These are phyloP conservation scores for Murina feae DNA, from an alignment of 2,113 vertebrate species.

Conservation along the genomic window DNA sequence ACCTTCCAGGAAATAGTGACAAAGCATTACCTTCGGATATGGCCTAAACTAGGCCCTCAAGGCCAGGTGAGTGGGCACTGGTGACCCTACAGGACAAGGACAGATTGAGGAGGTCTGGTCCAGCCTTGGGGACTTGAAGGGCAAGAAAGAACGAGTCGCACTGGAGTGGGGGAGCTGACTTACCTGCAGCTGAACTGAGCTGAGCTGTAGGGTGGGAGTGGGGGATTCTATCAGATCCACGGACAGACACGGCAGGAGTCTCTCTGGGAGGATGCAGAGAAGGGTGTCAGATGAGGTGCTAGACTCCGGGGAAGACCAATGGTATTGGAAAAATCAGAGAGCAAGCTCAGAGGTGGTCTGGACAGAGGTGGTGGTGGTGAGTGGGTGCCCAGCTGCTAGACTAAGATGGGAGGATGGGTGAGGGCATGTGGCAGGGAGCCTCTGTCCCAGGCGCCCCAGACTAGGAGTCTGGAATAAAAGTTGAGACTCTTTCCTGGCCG, in stretches of 20 bases:
- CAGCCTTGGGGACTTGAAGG: neutral
- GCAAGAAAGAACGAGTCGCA: no score
- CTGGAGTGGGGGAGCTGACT: accelerated
- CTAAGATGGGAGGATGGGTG: accelerated
- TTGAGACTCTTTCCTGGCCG: neutral
- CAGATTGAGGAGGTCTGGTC: neutral
- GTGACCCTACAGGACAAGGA: neutral
- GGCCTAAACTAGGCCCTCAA: neutral
- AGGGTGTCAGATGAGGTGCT: neutral
- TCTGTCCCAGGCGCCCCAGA: neutral
- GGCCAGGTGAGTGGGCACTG: neutral
- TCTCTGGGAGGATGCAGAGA: neutral
- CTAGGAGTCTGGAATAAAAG: neutral
- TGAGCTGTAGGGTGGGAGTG: no score
- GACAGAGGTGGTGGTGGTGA: accelerated
- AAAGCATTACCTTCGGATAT: neutral
- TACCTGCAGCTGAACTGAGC: accelerated
- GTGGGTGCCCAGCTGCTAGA: neutral
- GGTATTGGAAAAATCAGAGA: neutral
- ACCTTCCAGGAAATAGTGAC: neutral
- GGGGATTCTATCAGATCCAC: neutral
- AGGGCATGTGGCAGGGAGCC: accelerated
- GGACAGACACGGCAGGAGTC: neutral
- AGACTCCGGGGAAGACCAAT: neutral
- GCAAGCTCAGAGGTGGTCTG: neutral